phyloP scores from a whole-genome alignment of 2,797 vertebrate species.

The Anisognathus igniventris region DNA sequence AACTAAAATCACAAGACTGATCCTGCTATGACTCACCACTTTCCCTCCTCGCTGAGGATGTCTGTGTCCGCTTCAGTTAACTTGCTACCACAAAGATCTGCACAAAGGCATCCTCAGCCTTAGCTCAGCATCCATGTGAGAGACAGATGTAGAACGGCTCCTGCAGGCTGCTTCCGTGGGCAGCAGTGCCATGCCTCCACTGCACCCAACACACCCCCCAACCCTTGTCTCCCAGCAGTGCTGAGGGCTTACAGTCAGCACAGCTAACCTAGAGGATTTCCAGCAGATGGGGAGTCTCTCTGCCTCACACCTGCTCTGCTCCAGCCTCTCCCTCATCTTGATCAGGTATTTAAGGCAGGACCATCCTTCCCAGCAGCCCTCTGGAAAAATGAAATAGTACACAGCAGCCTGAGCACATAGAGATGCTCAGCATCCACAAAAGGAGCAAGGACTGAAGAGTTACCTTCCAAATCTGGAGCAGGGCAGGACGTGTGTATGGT shows the following conservation, averaged over 20 bases:
- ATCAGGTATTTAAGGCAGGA: neutral
- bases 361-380: neutral
- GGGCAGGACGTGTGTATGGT: neutral
- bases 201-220: neutral
- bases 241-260: neutral
- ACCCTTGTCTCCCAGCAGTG: neutral
- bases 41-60: neutral
- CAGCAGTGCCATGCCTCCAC: neutral
- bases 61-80: neutral
- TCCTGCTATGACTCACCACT: conserved; percentile 40
- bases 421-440: neutral
- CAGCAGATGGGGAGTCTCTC: neutral
- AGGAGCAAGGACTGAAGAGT: neutral
- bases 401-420: neutral
- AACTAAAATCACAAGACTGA: conserved; percentile 27
- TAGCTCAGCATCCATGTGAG: neutral
- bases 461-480: neutral
- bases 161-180: neutral
- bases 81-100: neutral
- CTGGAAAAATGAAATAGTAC: neutral
- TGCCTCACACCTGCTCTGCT: neutral
- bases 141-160: neutral
- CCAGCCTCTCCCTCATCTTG: neutral
- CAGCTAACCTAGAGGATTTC: neutral
- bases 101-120: neutral